Base-by-base conservation (phyloP, 2,888 invertebrate genomes). In the Malthinus seriepunctatus region DNA sequence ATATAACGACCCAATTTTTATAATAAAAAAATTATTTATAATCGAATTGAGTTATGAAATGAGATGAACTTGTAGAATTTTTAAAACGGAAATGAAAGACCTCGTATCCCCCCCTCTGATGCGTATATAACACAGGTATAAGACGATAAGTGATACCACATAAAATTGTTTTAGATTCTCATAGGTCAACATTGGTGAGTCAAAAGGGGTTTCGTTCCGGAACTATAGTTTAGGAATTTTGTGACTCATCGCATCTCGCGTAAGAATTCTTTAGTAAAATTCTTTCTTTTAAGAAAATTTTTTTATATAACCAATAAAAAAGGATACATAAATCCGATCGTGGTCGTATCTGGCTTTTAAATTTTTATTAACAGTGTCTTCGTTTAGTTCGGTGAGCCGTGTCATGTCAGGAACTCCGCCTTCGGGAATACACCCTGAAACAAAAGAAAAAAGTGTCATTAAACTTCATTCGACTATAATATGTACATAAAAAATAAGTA, bases 251-350 rank as follows among this genome's bases (percentile, higher is more conserved):
- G 7, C 12, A 42, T n/a, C n/a, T n/a, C n/a, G n/a, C n/a, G n/a
- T n/a, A n/a, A n/a, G n/a, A n/a, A n/a, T n/a, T n/a, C n/a, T n/a
- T n/a, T n/a, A n/a, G n/a, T n/a, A n/a, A n/a, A n/a, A n/a, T n/a
- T n/a, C n/a, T n/a, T n/a, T n/a, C n/a, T n/a, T n/a, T n/a, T n/a
- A n/a, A n/a, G n/a, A n/a, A n/a, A n/a, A n/a, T n/a, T n/a, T n/a
- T n/a, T 5, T 23, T 23, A 3, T 23, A 23, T 2, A 23, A 23
- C 3, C 23, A 23, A 5, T 23, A 42, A 52, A 69, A 88, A 92
- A 92, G 92, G 92, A 93, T 93, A 93, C 95, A 78, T 95, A 95
- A 77, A 95, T 92, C 73, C 89, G 86, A 80, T 95, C 91, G 73
- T 86, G 84, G 69, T 84, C 83, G 80, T 95, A 95, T 73, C 95